Evolutionary conservation across 2,797 vertebrate species (phyloP).

Genomic region (Falco peregrinus): DNA sequence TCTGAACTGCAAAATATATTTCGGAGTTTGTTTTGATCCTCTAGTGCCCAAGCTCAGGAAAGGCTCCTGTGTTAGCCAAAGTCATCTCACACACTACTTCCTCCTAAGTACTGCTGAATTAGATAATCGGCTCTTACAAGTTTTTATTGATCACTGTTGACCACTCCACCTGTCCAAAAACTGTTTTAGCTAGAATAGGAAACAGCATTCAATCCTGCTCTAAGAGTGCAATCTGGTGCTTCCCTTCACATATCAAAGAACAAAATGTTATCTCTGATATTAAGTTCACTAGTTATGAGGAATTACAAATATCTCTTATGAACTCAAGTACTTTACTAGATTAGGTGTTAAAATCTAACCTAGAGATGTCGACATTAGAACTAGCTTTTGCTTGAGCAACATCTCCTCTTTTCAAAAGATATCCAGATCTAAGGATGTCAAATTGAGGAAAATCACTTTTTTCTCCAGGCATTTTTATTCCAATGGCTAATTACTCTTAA

Average conservation of each 20-base stretch:
- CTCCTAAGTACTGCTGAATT: background rate
- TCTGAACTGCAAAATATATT: background rate
- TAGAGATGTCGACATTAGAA: background rate
- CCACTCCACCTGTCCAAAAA: background rate
- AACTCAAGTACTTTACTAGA: background rate
- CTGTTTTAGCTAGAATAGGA: background rate
- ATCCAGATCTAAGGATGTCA: background rate
- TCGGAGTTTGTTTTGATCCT: background rate
- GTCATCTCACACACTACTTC: background rate
- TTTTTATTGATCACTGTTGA: background rate
- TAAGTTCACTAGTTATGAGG: background rate
- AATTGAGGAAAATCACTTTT: background rate
- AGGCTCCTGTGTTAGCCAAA: background rate
- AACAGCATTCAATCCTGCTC: background rate
- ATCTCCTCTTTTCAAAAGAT: background rate
- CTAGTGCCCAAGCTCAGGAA: background rate
- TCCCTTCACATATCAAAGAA: background rate
- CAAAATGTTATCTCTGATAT: background rate
- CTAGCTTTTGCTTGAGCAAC: background rate
- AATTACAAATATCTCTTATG: background rate
- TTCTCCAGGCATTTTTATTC: background rate
- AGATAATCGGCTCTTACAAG: background rate
- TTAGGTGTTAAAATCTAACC: background rate
- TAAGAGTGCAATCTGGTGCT: background rate
- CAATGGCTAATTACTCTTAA: background rate